Evolutionary conservation across 1,140 invertebrate species (phyloP), one percentile per base, ranked within the genome.

Genomic region (Lepidurus packardi): DNA sequence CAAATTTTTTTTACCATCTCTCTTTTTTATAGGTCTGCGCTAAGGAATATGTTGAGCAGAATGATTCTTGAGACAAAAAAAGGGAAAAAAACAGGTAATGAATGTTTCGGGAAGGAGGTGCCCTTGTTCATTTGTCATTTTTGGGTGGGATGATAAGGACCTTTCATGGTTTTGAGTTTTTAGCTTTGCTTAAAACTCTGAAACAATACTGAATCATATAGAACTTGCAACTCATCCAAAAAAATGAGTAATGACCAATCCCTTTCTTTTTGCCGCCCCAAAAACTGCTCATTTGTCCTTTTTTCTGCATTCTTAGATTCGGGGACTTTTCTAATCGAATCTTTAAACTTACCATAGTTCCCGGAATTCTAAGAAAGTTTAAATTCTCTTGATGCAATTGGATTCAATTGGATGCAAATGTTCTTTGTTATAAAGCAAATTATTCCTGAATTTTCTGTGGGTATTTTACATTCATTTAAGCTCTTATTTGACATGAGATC

Each of bases 81-180:
- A 1, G 53, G 53, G n/a, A 65, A 65, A 65, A 16, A 65, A 65
- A 11, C 8, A 4, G 53, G 53, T 65, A 65, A 65, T 65, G 53
- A 65, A 65, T 65, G 53, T 65, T 65, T 65, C 21, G 9, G 53
- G 53, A 65, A 65, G 21, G 53, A 65, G 21, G 16, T 16, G 53
- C 53, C 53, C 53, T 65, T 65, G 21, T 65, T 65, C 53, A 65
- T 65, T 65, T 65, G 53, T 65, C 53, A 65, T 21, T 65, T 65
- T 65, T 21, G 3, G 21, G 53, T n/a, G 21, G 16, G 53, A 21
- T n/a, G 53, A 65, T 65, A 16, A 7, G 53, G 53, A 16, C 21
- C 16, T 65, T 65, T 65, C 21, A 4, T 65, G 21, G 16, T 65
- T 65, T 65, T 65, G 21, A n/a, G 53, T 65, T 65, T 65, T 65